A percentile compares a stretch with the other conserved stretches of the same genome.
phyloP scores from a whole-genome alignment of 2,797 vertebrate species.

The Microctenopoma lineatum region DNA sequence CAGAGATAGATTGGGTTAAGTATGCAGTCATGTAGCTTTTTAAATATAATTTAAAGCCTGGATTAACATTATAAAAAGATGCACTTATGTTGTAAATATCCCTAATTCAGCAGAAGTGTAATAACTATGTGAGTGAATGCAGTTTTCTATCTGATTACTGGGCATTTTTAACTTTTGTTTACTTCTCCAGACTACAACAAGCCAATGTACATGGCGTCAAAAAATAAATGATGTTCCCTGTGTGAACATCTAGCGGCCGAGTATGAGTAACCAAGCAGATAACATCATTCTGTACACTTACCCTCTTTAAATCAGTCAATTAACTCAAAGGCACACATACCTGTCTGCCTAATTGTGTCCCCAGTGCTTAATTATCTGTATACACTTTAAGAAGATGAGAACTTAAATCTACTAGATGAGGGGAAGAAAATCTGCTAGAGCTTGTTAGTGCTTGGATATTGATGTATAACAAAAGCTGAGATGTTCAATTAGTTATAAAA shows the following conservation, averaged over 20 bases:
- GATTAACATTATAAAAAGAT: slow-evolving; percentile 42
- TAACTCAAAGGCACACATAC: slow-evolving; percentile 75
- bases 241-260: slow-evolving; percentile 28
- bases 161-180: slow-evolving; percentile 47
- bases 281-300: slow-evolving; percentile 65
- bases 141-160: slow-evolving; percentile 37
- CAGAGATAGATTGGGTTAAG: slow-evolving; percentile 56
- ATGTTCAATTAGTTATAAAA: slow-evolving; percentile 11
- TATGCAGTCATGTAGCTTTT: slow-evolving; percentile 34
- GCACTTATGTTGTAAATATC: slow-evolving; percentile 46
- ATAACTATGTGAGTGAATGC: slow-evolving; percentile 7
- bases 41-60: slow-evolving; percentile 42
- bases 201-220: slow-evolving; percentile 39
- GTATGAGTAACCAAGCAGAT: slow-evolving; percentile 64
- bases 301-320: slow-evolving; percentile 77
- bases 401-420: slow-evolving; percentile 54
- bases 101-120: slow-evolving; percentile 22
- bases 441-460: slow-evolving; percentile 58
- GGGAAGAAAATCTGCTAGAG: slow-evolving; percentile 18
- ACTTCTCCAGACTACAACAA: slow-evolving; percentile 6
- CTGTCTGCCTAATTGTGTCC: slow-evolving; percentile 78
- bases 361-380: slow-evolving; percentile 78
- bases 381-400: slow-evolving; percentile 66
- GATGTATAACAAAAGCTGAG: slow-evolving; percentile 53
- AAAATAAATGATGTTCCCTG: slow-evolving; percentile 59